Conservation (phyloP, 1,140 invertebrate species). For the Branchinecta lynchi region DNA sequence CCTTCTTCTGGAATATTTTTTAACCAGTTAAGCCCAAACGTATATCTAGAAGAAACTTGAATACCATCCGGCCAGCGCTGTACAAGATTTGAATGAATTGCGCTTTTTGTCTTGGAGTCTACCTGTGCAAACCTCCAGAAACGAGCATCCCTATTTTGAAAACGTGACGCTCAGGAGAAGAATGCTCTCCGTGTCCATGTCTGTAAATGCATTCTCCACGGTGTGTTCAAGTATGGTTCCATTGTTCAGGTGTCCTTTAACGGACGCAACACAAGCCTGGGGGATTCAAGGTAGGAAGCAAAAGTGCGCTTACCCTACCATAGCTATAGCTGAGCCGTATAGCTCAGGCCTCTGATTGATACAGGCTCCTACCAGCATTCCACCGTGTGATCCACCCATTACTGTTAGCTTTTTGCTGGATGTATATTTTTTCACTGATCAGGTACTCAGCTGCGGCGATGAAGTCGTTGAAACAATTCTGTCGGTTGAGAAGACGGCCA, state of each 20-base stretch:
- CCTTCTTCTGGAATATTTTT: too few relatives aligned
- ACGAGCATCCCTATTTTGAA: too few relatives aligned
- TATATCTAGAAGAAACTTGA: too few relatives aligned
- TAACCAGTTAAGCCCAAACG: too few relatives aligned
- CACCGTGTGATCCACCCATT: constrained; percentile 92
- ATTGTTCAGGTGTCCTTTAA: not conserved
- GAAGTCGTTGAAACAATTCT: constrained; percentile 97
- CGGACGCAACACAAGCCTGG: not conserved
- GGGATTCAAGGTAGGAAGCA: not conserved
- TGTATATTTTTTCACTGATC: constrained; percentile 65
- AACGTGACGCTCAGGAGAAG: too few relatives aligned
- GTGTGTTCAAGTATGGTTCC: too few relatives aligned
- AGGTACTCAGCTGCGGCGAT: constrained; percentile 81
- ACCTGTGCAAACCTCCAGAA: too few relatives aligned
- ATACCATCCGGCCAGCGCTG: too few relatives aligned
- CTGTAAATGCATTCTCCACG: too few relatives aligned
- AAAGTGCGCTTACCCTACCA: constrained; percentile 64
- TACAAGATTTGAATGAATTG: too few relatives aligned
- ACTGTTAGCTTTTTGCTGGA: constrained; percentile 57
- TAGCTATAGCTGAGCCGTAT: constrained; percentile 73
- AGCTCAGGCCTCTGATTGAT: constrained; percentile 89
- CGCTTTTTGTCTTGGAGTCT: too few relatives aligned
- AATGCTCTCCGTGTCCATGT: too few relatives aligned
- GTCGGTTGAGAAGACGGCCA: constrained; percentile 80
- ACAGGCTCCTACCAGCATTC: constrained; percentile 77